Evolutionary conservation across 2,797 vertebrate genomes (phyloP).

Genomic region (Crax fasciolata): DNA sequence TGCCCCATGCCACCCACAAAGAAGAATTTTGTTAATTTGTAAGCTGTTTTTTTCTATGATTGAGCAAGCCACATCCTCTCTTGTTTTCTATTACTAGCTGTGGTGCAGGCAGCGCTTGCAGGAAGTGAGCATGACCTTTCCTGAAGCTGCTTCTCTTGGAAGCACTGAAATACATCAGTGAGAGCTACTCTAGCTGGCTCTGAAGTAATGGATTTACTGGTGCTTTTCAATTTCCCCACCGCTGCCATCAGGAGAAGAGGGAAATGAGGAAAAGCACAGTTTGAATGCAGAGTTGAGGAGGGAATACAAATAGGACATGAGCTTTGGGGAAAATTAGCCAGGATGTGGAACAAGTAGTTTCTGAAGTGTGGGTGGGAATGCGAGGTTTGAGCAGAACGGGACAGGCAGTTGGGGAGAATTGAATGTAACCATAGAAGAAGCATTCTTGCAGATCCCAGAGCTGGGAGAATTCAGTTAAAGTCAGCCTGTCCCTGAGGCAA

Average conservation of each 20-base stretch:
- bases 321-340: not conserved
- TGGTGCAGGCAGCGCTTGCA: not conserved
- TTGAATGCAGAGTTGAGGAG: not conserved
- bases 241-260: not conserved
- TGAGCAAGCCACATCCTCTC: rapidly evolving
- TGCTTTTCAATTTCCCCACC: not conserved
- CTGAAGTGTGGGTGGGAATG: not conserved
- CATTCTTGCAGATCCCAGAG: not conserved
- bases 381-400: not conserved
- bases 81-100: not conserved
- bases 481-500: not conserved
- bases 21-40: not conserved
- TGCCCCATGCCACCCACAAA: not conserved
- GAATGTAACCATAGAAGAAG: not conserved
- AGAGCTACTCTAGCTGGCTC: rapidly evolving
- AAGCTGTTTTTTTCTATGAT: not conserved
- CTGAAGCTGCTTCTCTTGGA: not conserved
- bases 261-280: not conserved
- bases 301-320: not conserved
- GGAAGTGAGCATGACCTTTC: not conserved
- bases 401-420: not conserved
- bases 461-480: not conserved
- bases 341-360: not conserved
- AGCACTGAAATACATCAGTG: not conserved
- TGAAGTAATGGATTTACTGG: not conserved